Percentiles rank a stretch among this genome's conserved stretches.
These are phyloP conservation scores for Zygothrica quintamaculata DNA, from an alignment of 2,888 invertebrate species.

Conservation along the genomic window DNA sequence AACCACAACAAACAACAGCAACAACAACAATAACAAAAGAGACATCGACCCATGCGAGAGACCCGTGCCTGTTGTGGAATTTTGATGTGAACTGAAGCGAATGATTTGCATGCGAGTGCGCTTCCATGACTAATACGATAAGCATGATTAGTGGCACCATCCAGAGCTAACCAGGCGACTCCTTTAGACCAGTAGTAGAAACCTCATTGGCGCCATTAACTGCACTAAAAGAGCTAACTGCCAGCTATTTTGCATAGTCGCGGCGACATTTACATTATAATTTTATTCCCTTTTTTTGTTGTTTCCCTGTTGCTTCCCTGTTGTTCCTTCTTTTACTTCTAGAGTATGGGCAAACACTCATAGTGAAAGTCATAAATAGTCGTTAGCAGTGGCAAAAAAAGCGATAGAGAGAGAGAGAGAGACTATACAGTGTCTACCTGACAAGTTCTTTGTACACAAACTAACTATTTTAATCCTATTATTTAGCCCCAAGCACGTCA, in stretches of 20 bases:
- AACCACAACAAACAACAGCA: too few relatives aligned
- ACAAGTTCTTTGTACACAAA: slow-evolving; percentile 28
- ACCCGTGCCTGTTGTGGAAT: slow-evolving; percentile 57
- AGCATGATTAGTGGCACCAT: slow-evolving; percentile 72
- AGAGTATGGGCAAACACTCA: background rate
- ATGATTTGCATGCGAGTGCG: slow-evolving; percentile 75
- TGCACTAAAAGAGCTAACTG: slow-evolving; percentile 56
- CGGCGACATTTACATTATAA: slow-evolving; percentile 70
- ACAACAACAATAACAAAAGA: too few relatives aligned
- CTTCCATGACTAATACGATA: slow-evolving; percentile 78
- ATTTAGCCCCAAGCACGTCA: slow-evolving; percentile 34
- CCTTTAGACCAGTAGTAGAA: background rate
- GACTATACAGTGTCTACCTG: slow-evolving; percentile 4
- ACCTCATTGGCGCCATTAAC: slow-evolving; percentile 21
- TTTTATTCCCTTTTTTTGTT: slow-evolving; percentile 31
- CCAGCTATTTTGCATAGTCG: slow-evolving; percentile 58
- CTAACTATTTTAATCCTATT: slow-evolving; percentile 51
- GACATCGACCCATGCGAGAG: slow-evolving; percentile 49
- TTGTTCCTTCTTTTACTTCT: background rate
- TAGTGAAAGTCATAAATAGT: slow-evolving; percentile 49
- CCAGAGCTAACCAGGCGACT: background rate
- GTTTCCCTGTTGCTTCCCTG: too few relatives aligned
- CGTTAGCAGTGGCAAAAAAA: too few relatives aligned
- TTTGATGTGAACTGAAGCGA: slow-evolving; percentile 73
- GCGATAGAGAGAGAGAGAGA: too few relatives aligned